phyloP scores from a whole-genome alignment of 2,888 invertebrate species.

The Mimas tiliae region DNA sequence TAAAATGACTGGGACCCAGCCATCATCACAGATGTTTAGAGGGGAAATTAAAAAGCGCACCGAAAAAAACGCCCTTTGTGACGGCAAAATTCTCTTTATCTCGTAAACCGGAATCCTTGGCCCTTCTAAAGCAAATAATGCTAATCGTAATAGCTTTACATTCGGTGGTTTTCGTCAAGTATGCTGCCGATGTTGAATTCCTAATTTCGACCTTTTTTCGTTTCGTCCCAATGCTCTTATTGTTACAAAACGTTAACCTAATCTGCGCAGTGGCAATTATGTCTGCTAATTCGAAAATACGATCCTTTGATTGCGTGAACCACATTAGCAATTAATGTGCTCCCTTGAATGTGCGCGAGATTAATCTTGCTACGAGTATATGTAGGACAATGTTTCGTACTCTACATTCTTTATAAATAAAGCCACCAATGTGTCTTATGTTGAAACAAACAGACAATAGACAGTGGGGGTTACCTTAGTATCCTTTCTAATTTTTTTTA shows the following conservation, averaged over 20 bases:
- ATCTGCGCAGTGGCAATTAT: conserved; percentile 44
- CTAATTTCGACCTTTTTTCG: conserved; percentile 62
- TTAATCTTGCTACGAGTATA: neutral
- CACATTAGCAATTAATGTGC: conserved; percentile 18
- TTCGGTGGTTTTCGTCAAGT: conserved; percentile 79
- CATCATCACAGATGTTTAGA: conserved; percentile 76
- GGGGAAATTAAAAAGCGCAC: conserved; percentile 69
- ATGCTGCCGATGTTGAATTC: conserved; percentile 66
- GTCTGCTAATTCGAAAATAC: conserved; percentile 34
- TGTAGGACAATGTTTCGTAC: neutral
- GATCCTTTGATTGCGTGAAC: conserved; percentile 33
- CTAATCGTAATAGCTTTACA: conserved; percentile 84
- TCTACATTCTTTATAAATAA: neutral
- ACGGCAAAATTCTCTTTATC: conserved; percentile 77
- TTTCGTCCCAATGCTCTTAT: conserved; percentile 61
- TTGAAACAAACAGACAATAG: neutral
- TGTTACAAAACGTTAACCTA: conserved; percentile 69
- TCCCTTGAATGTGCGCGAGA: conserved; percentile 13
- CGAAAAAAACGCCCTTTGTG: conserved; percentile 70
- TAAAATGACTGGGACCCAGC: conserved; percentile 56
- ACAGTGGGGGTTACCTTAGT: neutral
- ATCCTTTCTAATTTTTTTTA: too few relatives aligned
- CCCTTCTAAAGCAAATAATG: conserved; percentile 78
- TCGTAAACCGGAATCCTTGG: conserved; percentile 79
- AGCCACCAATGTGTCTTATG: neutral